Conservation (phyloP, 2,888 invertebrate genomes). For the Drosophila pegasa region DNA sequence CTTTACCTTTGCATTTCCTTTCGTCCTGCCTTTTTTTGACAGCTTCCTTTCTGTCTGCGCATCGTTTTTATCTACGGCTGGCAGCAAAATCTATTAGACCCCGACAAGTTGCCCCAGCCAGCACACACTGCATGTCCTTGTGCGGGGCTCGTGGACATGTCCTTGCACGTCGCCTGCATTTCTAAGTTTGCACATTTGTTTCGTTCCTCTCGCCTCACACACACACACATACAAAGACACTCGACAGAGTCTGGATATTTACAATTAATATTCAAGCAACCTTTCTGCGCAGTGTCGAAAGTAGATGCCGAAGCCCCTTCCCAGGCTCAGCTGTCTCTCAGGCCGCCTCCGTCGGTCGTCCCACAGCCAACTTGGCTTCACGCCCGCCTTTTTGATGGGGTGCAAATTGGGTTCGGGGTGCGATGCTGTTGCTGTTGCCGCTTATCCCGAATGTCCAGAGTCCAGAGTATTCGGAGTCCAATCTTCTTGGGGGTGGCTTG, state of each 20-base stretch:
- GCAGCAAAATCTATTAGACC: slow-evolving; percentile 68
- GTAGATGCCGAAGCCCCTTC: slow-evolving; percentile 28
- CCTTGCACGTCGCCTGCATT: slow-evolving; percentile 79
- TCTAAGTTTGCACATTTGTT: slow-evolving; percentile 81
- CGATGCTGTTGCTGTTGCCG: slow-evolving; percentile 42
- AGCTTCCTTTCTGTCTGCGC: slow-evolving; percentile 26
- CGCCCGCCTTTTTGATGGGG: slow-evolving; percentile 78
- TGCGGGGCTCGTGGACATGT: slow-evolving; percentile 14
- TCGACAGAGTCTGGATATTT: slow-evolving; percentile 52
- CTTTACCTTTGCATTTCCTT: neutral
- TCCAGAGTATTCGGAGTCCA: slow-evolving; percentile 35
- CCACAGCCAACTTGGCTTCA: slow-evolving; percentile 53
- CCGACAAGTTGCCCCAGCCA: slow-evolving; percentile 18
- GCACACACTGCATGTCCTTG: slow-evolving; percentile 20
- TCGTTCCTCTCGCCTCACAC: slow-evolving; percentile 31
- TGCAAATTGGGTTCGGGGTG: slow-evolving; percentile 73
- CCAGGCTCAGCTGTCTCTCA: slow-evolving; percentile 7
- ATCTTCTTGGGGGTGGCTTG: slow-evolving; percentile 20
- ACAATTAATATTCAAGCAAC: slow-evolving; percentile 81
- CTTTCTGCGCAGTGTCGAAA: slow-evolving; percentile 65
- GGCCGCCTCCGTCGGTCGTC: no score
- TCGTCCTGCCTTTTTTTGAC: slow-evolving; percentile 32
- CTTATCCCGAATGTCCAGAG: slow-evolving; percentile 43
- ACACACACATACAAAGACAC: no score
- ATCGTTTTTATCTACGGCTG: slow-evolving; percentile 46